phyloP scores from a whole-genome alignment of 2,888 invertebrate species.

The Drosophila peninsularis region DNA sequence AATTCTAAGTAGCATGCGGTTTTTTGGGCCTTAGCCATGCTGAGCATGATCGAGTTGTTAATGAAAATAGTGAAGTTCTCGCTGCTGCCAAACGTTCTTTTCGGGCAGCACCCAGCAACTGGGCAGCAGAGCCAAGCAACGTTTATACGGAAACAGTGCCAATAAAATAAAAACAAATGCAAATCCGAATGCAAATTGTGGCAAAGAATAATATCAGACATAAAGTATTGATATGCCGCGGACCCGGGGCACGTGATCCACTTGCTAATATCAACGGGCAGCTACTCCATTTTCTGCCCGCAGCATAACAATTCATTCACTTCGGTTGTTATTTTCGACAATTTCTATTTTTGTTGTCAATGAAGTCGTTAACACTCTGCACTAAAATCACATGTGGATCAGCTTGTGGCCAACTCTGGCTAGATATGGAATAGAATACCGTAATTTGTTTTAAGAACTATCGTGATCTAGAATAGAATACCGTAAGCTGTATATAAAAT shows the following conservation, averaged over 20 bases:
- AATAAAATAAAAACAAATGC: conserved; percentile 23
- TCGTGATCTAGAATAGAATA: background rate
- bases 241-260: conserved; percentile 59
- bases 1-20: conserved; percentile 63
- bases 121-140: conserved; percentile 3
- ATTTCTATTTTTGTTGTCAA: background rate
- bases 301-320: conserved; percentile 31
- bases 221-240: conserved; percentile 30
- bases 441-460: background rate
- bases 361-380: background rate
- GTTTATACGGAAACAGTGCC: conserved; percentile 55
- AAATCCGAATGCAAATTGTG: background rate
- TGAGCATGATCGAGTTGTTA: conserved; percentile 71
- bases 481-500: background rate
- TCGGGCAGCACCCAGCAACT: conserved; percentile 38
- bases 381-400: background rate
- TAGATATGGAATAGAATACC: background rate
- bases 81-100: conserved; percentile 50
- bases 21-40: conserved; percentile 58
- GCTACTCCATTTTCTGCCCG: conserved; percentile 42
- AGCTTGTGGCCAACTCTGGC: background rate
- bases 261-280: conserved; percentile 44
- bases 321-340: background rate
- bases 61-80: conserved; percentile 61
- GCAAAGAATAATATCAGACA: conserved; percentile 17